Conservation (phyloP, 2,113 vertebrate species). For the Mellivora capensis region DNA sequence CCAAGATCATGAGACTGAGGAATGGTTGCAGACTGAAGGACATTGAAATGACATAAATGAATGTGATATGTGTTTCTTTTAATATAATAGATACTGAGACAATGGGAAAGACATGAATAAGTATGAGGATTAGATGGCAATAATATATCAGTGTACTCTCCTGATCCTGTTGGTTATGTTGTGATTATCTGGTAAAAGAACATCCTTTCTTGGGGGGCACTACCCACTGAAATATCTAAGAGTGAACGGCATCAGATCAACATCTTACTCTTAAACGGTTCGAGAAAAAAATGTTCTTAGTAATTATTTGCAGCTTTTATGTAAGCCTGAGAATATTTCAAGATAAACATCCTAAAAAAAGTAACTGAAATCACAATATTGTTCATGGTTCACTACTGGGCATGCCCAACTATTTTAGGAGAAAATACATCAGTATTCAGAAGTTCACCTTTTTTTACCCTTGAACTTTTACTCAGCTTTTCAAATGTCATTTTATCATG, state of each 20-base stretch:
- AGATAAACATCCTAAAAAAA: not conserved
- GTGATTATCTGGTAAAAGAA: not conserved
- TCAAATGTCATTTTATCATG: slow-evolving; percentile 1
- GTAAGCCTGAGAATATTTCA: not conserved
- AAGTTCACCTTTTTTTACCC: not conserved
- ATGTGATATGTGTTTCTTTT: not conserved
- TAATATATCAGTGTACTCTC: not conserved
- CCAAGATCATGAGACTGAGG: not conserved
- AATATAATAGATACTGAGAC: not conserved
- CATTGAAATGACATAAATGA: not conserved
- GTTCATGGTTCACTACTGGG: not conserved
- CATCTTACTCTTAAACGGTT: not conserved
- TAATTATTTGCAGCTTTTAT: not conserved
- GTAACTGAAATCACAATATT: not conserved
- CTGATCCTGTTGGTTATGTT: not conserved
- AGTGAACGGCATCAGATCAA: not conserved
- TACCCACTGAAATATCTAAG: not conserved
- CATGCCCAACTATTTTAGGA: not conserved
- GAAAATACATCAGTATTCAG: not conserved
- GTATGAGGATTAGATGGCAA: not conserved
- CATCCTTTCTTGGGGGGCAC: not conserved
- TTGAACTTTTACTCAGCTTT: not conserved
- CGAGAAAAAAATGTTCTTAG: not conserved
- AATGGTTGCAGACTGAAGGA: not conserved
- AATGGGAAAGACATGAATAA: not conserved